Base-by-base conservation (phyloP, 1,140 invertebrate species). In the Kradibia gibbosae region DNA sequence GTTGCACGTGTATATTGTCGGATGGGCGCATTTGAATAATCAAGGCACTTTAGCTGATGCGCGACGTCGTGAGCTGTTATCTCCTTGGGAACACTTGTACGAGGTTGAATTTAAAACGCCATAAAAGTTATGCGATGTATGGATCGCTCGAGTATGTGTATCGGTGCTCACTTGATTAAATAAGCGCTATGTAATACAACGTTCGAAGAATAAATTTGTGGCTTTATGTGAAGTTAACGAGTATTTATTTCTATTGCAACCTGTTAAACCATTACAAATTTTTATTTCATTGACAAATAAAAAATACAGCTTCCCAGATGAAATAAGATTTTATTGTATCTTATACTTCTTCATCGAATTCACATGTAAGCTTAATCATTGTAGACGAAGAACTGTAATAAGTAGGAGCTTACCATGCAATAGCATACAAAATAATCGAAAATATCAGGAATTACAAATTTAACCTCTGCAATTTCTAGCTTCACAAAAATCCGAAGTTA, bases 171-270 rank as follows among this genome's bases (percentile, higher is more conserved):
- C 55, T 65, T 74, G 71, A 80, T 74, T 74, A 74, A 74, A 80
- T 74, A 73, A 74, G 50, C 71, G 45, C 71, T 36, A 28, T 74
- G 55, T 80, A 74, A 73, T 74, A 39, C 70, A 65, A 62, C 53
- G 17, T 65, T 65, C 28, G 42, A n/a, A n/a, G 78, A 65, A 74
- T 80, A 74, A 50, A 80, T 74, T 74, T 80, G n/a, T 25, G 42
- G 31, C 17, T 65, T 74, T 80, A 80, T 80, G 71, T 8, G 42
- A 67, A 50, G 20, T 74, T 80, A 80, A 74, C 78, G 71, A 80
- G 78, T 80, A 74, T 80, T 80, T 74, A 80, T 74, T 45, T 73
- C 17, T 28, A 57, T 39, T 65, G 50, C 50, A 79, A 79, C 50
- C 65, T 79, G 77, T 79, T 79, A 71, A 71, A 55, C 48, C 34